Evolutionary conservation across 2,888 invertebrate genomes (phyloP).

Genomic region (Tenodera sinensis): DNA sequence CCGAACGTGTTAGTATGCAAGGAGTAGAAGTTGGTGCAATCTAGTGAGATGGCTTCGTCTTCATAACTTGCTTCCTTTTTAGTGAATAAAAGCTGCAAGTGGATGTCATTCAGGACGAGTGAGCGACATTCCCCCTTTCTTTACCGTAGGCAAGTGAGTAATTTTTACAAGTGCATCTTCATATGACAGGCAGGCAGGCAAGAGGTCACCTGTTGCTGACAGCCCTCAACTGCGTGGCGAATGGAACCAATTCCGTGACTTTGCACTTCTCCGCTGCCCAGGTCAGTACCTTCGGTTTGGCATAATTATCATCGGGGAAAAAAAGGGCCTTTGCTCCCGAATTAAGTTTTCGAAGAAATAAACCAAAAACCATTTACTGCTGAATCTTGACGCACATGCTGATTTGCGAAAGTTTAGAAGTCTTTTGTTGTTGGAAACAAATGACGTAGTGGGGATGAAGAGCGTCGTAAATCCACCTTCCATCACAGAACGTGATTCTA

Average conservation of each 20-base stretch:
- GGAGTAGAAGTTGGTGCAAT: too few species aligned
- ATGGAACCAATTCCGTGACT: background rate
- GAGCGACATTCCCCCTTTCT: background rate
- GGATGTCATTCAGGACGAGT: too few species aligned
- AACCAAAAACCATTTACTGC: background rate
- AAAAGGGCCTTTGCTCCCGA: background rate
- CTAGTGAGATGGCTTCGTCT: too few species aligned
- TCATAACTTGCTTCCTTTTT: too few species aligned
- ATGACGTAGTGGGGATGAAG: background rate
- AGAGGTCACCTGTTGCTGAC: too few species aligned
- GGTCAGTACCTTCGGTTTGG: background rate
- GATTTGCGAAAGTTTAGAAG: background rate
- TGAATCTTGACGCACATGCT: background rate
- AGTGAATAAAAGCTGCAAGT: too few species aligned
- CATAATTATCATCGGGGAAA: background rate
- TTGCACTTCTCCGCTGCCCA: background rate
- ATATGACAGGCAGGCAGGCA: background rate
- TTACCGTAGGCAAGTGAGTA: background rate
- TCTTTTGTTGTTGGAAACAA: background rate
- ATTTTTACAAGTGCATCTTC: background rate
- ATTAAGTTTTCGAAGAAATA: background rate
- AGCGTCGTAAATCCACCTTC: background rate
- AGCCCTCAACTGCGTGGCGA: background rate
- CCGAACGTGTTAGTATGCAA: too few species aligned
- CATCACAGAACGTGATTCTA: background rate